Conservation (phyloP, 1,140 invertebrate species). For the Aphis gossypii region DNA sequence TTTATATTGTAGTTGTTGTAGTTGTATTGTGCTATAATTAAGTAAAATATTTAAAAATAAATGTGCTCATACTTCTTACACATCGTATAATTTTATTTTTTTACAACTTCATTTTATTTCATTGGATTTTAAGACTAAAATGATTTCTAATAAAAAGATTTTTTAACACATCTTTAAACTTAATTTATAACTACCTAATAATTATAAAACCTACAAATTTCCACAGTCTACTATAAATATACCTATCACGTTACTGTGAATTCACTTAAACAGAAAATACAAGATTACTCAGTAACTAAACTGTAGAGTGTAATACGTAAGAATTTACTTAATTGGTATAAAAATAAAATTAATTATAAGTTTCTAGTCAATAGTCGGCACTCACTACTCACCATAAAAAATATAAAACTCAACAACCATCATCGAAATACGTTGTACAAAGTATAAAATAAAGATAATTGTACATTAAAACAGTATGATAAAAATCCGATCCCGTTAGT, state of each 20-base stretch:
- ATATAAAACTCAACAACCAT: neutral
- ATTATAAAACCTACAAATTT: constrained; percentile 8
- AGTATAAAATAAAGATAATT: neutral
- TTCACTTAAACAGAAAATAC: neutral
- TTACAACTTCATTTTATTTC: neutral
- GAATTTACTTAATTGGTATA: neutral
- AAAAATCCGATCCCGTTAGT: neutral
- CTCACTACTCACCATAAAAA: neutral
- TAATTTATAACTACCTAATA: neutral
- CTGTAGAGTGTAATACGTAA: neutral
- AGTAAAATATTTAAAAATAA: neutral
- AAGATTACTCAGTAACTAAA: neutral
- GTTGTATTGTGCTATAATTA: neutral
- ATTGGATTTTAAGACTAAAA: neutral
- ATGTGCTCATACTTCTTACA: neutral
- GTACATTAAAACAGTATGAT: neutral
- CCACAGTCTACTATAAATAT: neutral
- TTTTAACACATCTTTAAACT: neutral
- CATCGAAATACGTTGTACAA: neutral
- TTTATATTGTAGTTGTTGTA: neutral
- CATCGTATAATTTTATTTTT: neutral
- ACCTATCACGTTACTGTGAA: neutral
- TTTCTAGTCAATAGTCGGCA: neutral
- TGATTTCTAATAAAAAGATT: neutral
- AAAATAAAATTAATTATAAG: neutral